phyloP scores from a whole-genome alignment of 2,797 vertebrate species.

The Synaphobranchus kaupii region DNA sequence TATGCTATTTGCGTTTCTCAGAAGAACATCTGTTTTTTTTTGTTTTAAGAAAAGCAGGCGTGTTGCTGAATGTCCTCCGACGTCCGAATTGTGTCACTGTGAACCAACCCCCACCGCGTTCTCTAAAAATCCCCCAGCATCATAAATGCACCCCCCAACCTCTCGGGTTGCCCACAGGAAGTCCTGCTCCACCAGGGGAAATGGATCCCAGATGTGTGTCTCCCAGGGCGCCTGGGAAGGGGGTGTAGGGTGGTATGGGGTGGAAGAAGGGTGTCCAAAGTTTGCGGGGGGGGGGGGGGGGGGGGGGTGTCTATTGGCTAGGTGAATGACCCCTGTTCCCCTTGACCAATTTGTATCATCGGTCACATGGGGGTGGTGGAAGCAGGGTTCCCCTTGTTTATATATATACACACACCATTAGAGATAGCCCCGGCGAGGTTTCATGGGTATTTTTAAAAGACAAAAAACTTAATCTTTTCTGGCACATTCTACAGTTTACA shows the following conservation, averaged over 20 bases:
- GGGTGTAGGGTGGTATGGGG: background rate
- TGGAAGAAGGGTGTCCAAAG: background rate
- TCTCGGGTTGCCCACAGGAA: slow-evolving; percentile 69
- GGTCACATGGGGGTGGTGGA: background rate
- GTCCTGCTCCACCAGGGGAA: slow-evolving; percentile 72
- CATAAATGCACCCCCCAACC: slow-evolving; percentile 16
- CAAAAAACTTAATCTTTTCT: background rate
- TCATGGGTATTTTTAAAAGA: background rate
- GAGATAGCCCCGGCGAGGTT: background rate
- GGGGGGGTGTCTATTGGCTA: background rate
- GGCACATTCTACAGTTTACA: background rate
- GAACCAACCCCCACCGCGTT: background rate
- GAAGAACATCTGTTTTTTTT: slow-evolving; percentile 13
- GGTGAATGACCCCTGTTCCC: background rate
- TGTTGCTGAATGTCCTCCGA: background rate
- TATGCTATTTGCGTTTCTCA: background rate
- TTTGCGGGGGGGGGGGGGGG: background rate
- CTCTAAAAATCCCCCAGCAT: slow-evolving; percentile 16
- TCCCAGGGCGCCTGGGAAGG: slow-evolving; percentile 61
- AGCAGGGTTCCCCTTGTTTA: background rate
- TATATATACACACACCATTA: too few relatives aligned
- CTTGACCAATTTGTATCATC: background rate
- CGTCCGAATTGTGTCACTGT: background rate
- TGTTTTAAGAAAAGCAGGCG: background rate
- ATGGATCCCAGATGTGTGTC: slow-evolving; percentile 76